Base-by-base conservation (phyloP, 2,113 vertebrate genomes). In the Steatornis caripensis region DNA sequence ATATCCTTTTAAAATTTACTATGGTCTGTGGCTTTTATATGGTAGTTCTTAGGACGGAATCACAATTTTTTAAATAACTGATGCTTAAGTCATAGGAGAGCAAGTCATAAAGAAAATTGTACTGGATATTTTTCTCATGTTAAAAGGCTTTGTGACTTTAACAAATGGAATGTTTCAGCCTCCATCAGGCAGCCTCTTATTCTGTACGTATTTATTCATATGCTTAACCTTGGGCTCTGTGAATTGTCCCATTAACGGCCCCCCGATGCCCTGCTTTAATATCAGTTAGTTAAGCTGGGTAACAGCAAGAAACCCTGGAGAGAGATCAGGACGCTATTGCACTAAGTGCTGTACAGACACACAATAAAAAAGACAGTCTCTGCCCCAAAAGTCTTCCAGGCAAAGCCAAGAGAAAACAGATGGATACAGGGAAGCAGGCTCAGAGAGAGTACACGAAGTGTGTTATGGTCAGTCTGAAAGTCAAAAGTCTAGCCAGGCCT, bases 201-300 rank as follows among this genome's bases (percentile, higher is more conserved):
- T 85, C 68, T 65, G 62, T 41, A 41, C 48, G 3, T 74, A 84
- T 94, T 97, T 94, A 93, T 94, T 90, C 83, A 72, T 64, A 87
- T 32, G 65, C 72, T 97, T 94, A 92, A 94, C 90, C 89, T 15
- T 86, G 88, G 80, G 36, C 80, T 75, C 86, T 30, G 66, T 61
- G 86, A 95, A 88, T 71, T 76, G 90, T 75, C 48, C 88, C 83
- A 9, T 7, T 64, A 89, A 78, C 3, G 3, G 55, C 51, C 51
- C 83, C 83, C 64, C 29, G 85, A 37, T 68, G 76, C 76, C 69
- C 46, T 90, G 60, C 62, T 66, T 71, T 93, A 92, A 60, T 61
- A 60, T 23, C 74, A 45, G 24, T 37, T 89, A 69, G 82, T 93
- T 78, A 78, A 86, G n/a, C 57, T 70, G 39, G 39, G 53, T 32